Evolutionary conservation across 2,888 invertebrate genomes (phyloP).

Genomic region (Drosophila incognita): DNA sequence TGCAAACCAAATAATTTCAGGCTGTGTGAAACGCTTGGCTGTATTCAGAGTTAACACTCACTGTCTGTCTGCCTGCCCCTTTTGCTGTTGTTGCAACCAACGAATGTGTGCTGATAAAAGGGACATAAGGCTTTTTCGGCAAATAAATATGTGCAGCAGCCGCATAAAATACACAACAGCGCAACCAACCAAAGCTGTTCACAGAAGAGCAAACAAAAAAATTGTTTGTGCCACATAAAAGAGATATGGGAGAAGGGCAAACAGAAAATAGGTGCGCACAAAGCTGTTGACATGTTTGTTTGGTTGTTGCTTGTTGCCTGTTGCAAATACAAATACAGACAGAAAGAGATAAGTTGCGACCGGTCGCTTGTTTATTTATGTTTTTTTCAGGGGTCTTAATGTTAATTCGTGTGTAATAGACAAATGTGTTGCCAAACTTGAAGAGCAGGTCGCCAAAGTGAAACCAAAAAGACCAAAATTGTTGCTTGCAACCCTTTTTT

Average conservation of each 20-base stretch:
- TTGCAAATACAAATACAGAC: constrained; percentile 32
- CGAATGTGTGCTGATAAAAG: constrained; percentile 47
- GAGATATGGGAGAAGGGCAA: constrained; percentile 45
- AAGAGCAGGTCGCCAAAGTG: constrained; percentile 21
- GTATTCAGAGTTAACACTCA: constrained; percentile 24
- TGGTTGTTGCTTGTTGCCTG: constrained; percentile 5
- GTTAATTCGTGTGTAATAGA: constrained; percentile 81
- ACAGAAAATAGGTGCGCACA: constrained; percentile 50
- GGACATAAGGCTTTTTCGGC: constrained; percentile 68
- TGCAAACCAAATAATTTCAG: constrained; percentile 47
- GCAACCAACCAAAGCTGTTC: constrained; percentile 25
- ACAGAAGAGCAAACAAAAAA: constrained; percentile 1
- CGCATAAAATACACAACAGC: constrained; percentile 49
- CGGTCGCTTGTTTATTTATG: constrained; percentile 65
- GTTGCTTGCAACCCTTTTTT: constrained; percentile 27
- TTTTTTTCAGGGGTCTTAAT: constrained; percentile 47
- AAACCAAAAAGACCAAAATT: constrained; percentile 11
- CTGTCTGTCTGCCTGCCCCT: neutral
- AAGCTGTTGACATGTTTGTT: constrained; percentile 72
- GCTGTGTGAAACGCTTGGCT: constrained; percentile 46
- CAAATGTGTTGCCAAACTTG: constrained; percentile 61
- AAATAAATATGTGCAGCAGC: constrained; percentile 75
- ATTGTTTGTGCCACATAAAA: constrained; percentile 25
- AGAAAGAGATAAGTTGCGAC: constrained; percentile 44
- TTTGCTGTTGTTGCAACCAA: constrained; percentile 13